Base-by-base conservation (phyloP, 2,113 vertebrate genomes). In the Guaruba guarouba region DNA sequence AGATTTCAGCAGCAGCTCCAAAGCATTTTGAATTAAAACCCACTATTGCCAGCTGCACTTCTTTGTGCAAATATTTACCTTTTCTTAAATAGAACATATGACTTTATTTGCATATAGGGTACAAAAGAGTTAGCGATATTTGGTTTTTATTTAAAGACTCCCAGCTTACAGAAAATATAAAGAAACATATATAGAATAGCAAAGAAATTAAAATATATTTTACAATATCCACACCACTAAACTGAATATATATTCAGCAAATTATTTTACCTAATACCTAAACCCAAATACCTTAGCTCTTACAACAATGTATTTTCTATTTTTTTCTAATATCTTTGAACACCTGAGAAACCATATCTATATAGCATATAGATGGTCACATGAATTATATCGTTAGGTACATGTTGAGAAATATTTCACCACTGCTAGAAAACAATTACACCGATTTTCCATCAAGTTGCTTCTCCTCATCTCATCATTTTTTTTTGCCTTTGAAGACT, bases 1-100 rank as follows among this genome's bases (percentile, higher is more conserved):
- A 89, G 68, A 89, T 62, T 79, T 90, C 27, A 3, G 64, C n/a
- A 95, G 80, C 64, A 94, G 78, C 67, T 94, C 64, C 59, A 92
- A 84, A 85, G 82, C 35, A 80, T 51, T 90, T 91, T n/a, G 39
- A 76, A 31, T 52, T 69, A 31, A 86, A 82, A 81, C 1, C 8
- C 29, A 52, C 41, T 64, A 20, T 7, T 82, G 16, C 27, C 78
- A 94, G 70, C 44, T 82, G 81, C 39, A 88, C 4, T 51, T 92
- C 41, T 8, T 22, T 35, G 39, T 82, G 31, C 64, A 77, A 44
- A 74, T 83, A 86, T 81, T 55, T 88, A 69, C 64, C 49, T 78
- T 67, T 55, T 54, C 43, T 70, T 66, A 83, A 81, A 59, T 22
- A 67, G 78, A 94, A 59, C 18, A 67, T 12, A 18, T 31, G 28